Conservation (phyloP, 2,113 vertebrate genomes). For the Entomyzon cyanotis region DNA sequence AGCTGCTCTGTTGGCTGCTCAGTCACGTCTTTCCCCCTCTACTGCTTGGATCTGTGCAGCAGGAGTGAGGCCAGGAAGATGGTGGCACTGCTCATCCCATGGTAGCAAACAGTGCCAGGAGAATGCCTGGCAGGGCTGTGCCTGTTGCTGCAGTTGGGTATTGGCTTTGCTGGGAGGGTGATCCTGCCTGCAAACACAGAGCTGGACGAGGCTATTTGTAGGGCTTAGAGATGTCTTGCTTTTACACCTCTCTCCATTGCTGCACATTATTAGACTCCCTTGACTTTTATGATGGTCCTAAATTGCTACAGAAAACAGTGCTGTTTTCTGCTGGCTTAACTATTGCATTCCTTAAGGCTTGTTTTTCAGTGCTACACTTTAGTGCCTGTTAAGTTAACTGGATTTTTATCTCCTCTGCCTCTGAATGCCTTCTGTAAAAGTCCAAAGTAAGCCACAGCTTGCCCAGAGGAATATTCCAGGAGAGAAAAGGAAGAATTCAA, state of each 20-base stretch:
- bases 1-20: neutral
- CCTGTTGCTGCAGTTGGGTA: neutral
- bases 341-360: slow-evolving; percentile 43
- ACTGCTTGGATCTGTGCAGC: neutral
- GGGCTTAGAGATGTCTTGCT: neutral
- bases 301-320: slow-evolving; percentile 32
- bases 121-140: neutral
- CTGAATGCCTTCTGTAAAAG: slow-evolving; percentile 36
- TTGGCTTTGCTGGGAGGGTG: neutral
- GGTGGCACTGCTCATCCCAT: neutral
- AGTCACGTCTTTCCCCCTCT: fast-evolving
- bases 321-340: slow-evolving; percentile 42
- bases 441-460: slow-evolving; percentile 15
- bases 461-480: slow-evolving; percentile 37
- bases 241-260: neutral
- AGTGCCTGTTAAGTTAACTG: slow-evolving; percentile 56
- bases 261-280: neutral
- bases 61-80: neutral
- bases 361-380: slow-evolving; percentile 28
- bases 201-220: neutral
- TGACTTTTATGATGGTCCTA: slow-evolving; percentile 29
- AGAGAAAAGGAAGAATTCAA: slow-evolving; percentile 38
- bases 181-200: neutral
- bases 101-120: neutral
- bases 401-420: slow-evolving; percentile 53